phyloP scores from a whole-genome alignment of 2,797 vertebrate species.

The Rhodeus uyekii region DNA sequence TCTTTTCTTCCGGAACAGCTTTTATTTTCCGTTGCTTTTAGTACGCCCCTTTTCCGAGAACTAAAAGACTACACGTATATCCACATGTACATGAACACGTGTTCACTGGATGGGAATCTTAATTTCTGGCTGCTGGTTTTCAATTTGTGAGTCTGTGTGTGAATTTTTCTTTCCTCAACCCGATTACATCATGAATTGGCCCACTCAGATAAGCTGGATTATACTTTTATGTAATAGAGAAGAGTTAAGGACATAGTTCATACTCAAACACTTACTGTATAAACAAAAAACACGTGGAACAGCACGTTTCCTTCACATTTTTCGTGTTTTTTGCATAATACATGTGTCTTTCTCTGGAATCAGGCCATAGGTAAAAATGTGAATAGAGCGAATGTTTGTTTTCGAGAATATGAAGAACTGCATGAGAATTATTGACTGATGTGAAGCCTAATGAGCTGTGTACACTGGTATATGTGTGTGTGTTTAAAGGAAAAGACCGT shows the following conservation, averaged over 20 bases:
- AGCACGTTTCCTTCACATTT: background rate
- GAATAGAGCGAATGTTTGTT: background rate
- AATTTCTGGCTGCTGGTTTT: slow-evolving; percentile 19
- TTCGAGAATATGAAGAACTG: slow-evolving; percentile 4
- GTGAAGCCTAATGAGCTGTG: slow-evolving; percentile 13
- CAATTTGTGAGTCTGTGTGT: background rate
- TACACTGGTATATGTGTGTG: background rate
- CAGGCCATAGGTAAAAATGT: background rate
- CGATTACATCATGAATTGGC: slow-evolving; percentile 38
- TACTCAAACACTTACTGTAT: background rate
- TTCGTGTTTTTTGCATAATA: background rate
- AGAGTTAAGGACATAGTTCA: background rate
- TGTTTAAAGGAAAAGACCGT: background rate
- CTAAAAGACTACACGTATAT: background rate
- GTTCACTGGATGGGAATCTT: slow-evolving; percentile 10
- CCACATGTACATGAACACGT: slow-evolving; percentile 4
- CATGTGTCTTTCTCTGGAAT: background rate
- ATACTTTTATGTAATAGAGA: slow-evolving; percentile 46
- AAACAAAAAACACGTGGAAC: slow-evolving; percentile 7
- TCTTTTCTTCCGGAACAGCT: slow-evolving; percentile 41
- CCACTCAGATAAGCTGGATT: slow-evolving; percentile 32
- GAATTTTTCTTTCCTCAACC: background rate
- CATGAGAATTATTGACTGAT: slow-evolving; percentile 37
- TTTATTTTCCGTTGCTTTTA: slow-evolving; percentile 8
- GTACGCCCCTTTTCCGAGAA: background rate